A percentile compares a stretch with the other conserved stretches of the same genome.
Conservation (phyloP, 2,888 invertebrate species). For the Conomelus anceps region DNA sequence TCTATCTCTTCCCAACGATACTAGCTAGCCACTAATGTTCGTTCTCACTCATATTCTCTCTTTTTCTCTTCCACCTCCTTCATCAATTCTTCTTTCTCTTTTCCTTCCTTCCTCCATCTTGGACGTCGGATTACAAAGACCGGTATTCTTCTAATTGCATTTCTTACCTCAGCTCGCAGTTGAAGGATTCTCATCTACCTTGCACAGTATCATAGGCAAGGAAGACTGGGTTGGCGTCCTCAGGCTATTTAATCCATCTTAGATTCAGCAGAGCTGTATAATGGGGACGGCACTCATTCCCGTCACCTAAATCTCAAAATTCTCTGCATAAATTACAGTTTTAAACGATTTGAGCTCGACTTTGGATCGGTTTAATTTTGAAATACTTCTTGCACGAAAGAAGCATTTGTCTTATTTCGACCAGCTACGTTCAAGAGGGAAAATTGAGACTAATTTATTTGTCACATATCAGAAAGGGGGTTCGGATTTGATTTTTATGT, state of each 20-base stretch:
- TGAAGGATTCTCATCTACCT: neutral
- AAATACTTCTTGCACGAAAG: neutral
- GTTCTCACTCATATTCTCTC: neutral
- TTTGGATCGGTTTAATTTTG: neutral
- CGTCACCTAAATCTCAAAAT: neutral
- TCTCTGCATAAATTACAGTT: neutral
- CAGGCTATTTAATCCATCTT: neutral
- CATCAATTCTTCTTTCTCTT: no score
- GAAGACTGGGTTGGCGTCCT: neutral
- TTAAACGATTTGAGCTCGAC: neutral
- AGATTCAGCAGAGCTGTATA: neutral
- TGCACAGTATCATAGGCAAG: neutral
- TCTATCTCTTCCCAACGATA: neutral
- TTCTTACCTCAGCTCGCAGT: neutral
- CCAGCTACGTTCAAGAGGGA: neutral
- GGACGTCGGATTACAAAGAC: neutral
- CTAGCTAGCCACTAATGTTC: neutral
- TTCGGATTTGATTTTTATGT: no score
- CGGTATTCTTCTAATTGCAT: neutral
- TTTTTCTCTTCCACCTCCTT: neutral
- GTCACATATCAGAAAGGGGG: no score
- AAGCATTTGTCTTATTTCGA: neutral
- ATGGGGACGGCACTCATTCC: neutral
- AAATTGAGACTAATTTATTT: no score
- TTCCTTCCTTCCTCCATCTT: neutral